Percentiles rank a stretch among this genome's conserved stretches.
phyloP scores from a whole-genome alignment of 2,888 invertebrate genomes.

The Phengaris arion region DNA sequence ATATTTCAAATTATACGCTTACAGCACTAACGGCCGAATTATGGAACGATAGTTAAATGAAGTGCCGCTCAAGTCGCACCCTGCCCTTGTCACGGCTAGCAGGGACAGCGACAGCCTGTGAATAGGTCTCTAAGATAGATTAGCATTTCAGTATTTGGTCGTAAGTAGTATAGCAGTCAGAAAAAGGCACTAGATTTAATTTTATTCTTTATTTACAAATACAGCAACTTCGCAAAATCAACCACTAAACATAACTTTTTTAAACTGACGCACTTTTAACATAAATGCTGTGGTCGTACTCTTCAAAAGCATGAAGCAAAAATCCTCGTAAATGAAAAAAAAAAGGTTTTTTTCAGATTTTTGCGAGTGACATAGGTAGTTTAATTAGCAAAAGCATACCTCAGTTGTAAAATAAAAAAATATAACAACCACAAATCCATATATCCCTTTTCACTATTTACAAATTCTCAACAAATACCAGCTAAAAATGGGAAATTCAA shows the following conservation, averaged over 20 bases:
- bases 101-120: too few species aligned
- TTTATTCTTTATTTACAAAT: conserved; percentile 2
- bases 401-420: conserved; percentile 4
- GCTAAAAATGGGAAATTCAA: background rate
- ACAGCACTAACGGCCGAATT: background rate
- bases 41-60: too few species aligned
- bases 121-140: too few species aligned
- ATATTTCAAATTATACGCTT: background rate
- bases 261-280: background rate
- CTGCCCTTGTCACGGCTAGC: too few species aligned
- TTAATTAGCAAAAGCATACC: background rate
- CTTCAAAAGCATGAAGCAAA: too few species aligned
- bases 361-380: background rate
- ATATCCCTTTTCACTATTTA: background rate
- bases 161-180: background rate
- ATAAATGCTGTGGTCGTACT: background rate
- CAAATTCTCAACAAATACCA: background rate
- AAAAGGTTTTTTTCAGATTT: too few species aligned
- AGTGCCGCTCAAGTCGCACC: too few species aligned
- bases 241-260: background rate
- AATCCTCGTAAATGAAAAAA: background rate
- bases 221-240: background rate
- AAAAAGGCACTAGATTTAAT: background rate
- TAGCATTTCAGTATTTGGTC: too few species aligned
- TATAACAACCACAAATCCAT: background rate